Conservation (phyloP, 2,888 invertebrate species). For the Agriopis leucophaearia region DNA sequence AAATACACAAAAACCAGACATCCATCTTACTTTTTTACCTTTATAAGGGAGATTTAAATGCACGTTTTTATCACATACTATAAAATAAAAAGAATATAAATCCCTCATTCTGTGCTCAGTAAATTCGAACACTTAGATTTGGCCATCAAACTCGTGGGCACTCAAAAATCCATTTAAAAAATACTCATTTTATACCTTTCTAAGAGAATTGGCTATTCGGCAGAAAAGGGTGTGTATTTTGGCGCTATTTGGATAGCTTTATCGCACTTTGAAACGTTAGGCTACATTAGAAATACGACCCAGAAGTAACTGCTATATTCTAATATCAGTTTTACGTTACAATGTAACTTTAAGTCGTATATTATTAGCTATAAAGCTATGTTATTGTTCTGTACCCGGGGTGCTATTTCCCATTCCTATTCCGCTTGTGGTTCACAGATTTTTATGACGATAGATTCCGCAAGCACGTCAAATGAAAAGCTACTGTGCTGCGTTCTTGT, state of each 20-base stretch:
- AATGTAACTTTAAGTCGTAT: slow-evolving; percentile 49
- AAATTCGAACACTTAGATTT: slow-evolving; percentile 82
- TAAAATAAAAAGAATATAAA: slow-evolving; percentile 82
- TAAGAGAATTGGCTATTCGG: slow-evolving; percentile 66
- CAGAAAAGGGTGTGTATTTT: slow-evolving; percentile 66
- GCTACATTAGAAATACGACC: slow-evolving; percentile 65
- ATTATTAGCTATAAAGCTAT: slow-evolving; percentile 71
- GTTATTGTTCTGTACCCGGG: slow-evolving; percentile 59
- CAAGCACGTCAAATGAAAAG: no score
- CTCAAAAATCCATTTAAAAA: slow-evolving; percentile 86
- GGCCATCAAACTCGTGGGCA: slow-evolving; percentile 82
- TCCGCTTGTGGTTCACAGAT: slow-evolving; percentile 50
- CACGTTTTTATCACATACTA: slow-evolving; percentile 76
- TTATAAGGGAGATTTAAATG: slow-evolving; percentile 70
- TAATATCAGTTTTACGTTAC: slow-evolving; percentile 66
- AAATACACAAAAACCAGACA: neutral
- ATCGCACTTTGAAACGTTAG: slow-evolving; percentile 59
- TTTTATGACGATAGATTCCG: no score
- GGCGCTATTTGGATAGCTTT: slow-evolving; percentile 56
- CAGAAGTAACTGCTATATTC: slow-evolving; percentile 61
- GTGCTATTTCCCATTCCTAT: slow-evolving; percentile 50
- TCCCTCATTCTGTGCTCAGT: slow-evolving; percentile 67
- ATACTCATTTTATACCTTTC: slow-evolving; percentile 75
- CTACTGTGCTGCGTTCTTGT: no score
- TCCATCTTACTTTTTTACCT: slow-evolving; percentile 21